Base-by-base conservation (phyloP, 2,888 invertebrate species). In the Microctonus hyperodae region DNA sequence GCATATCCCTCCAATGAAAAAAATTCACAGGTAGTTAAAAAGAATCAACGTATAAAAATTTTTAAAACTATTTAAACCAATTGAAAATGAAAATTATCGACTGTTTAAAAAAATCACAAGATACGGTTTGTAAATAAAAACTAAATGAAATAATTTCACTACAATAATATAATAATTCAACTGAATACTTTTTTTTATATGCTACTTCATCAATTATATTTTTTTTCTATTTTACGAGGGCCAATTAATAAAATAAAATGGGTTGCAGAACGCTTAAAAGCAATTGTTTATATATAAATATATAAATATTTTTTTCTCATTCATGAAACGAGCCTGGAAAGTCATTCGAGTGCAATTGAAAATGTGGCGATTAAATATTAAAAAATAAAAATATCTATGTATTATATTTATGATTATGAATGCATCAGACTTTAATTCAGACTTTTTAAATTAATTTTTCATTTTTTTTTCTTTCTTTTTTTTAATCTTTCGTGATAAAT, bases 21-120 rank as follows among this genome's bases (percentile, higher is more conserved):
- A 67, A 67, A 67, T 67, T 67, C 67, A 67, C 67, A 67, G 67
- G 67, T 67, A 66, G 67, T 63, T 63, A n/a, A 28, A 62, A 66
- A 16, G 31, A 37, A 50, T 50, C 50, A 66, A 31, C 57, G 62
- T 67, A 62, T 50, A 37, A 13, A 55, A 53, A n/a, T 51, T 48
- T 23, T 5, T 35, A 51, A 33, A 5, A 33, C 33, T 28, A 16
- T 23, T 50, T 51, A 28, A 33, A 50, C 20, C n/a, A 31, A 61
- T 35, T 44, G 10, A 28, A 10, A 33, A 48, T 31, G 7, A 16
- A 60, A 48, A 31, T 20, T 28, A 31, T 25, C 40, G n/a, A 11
- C 58, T 48, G 28, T 16, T 28, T 33, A 37, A 4, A 37, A 37
- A 37, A 37, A 11, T 13, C n/a, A 16, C 9, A 20, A 44, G 16